phyloP scores from a whole-genome alignment of 2,888 invertebrate genomes.

The Alitta virens region DNA sequence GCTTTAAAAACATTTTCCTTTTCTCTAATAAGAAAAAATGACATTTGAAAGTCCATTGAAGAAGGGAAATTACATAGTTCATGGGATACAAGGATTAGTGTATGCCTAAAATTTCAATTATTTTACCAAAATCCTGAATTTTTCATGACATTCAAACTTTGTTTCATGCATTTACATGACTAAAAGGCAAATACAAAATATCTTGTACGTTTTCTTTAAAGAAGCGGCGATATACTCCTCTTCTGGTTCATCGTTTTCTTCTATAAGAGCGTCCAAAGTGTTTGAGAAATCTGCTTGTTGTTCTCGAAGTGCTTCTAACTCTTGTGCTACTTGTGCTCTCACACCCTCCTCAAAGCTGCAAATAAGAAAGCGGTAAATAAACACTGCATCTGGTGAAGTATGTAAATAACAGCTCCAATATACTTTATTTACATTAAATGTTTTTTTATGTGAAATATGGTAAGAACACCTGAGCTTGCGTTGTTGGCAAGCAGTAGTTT shows the following conservation, averaged over 20 bases:
- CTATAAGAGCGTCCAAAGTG: slow-evolving; percentile 42
- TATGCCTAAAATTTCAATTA: no score
- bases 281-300: slow-evolving; percentile 44
- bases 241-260: slow-evolving; percentile 34
- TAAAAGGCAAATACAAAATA: not conserved
- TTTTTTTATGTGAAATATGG: no score
- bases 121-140: not conserved
- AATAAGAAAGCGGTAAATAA: no score
- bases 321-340: slow-evolving; percentile 38
- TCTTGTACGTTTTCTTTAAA: not conserved
- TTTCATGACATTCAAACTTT: not conserved
- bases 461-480: no score
- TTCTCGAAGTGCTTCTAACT: slow-evolving; percentile 39
- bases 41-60: not conserved
- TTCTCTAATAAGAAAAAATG: not conserved
- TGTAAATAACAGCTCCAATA: no score
- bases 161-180: not conserved
- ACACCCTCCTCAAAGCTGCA: slow-evolving; percentile 45
- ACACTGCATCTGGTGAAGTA: no score
- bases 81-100: no score
- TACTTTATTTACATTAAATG: no score
- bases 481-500: no score
- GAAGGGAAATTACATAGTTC: no score
- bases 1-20: not conserved
- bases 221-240: slow-evolving; percentile 2